Evolutionary conservation across 2,113 vertebrate species (phyloP), one percentile per base, ranked within the genome.

Genomic region (Prinia subflava): DNA sequence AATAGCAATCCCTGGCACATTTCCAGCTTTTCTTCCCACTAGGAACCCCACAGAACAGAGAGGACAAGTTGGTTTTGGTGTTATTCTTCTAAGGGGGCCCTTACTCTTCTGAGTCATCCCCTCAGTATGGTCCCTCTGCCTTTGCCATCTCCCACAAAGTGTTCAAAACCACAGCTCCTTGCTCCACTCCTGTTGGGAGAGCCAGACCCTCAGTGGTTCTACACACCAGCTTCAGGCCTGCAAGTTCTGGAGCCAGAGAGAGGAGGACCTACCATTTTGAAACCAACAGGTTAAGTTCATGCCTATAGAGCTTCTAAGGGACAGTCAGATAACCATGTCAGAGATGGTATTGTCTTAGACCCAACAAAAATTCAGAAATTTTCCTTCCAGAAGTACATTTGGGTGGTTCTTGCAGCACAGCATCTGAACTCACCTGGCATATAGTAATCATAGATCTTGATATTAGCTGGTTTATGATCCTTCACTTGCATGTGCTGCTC

Each of bases 401-500:
- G 24, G 30, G 35, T 21, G 9, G 7, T 67, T 82, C 91, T 44
- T 79, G 52, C 27, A 76, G 57, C 41, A 35, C 17, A 88, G 37
- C 31, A 71, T 47, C 76, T 81, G 42, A 77, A 6, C 97, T 97
- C 93, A 98, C 98, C 98, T 67, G 98, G 98, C 97, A 98, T 97
- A 94, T 99, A 98, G 96, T 99, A 99, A 77, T 98, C 98, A 0
- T 98, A 99, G 90, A 98, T 92, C 95, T 97, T 98, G 90, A 98
- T 89, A 73, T 98, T 97, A 27, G 98, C 98, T 47, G 98, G 97
- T 79, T 98, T 98, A 74, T 85, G 97, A 81, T 98, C 98, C 84
- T 96, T 96, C 78, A 99, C 97, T 2, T 67, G 69, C 35, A 94
- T 47, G 20, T 98, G 97, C 89, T 95, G 87, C 83, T 96, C 85